Evolutionary conservation across 2,797 vertebrate genomes (phyloP), one percentile per base, ranked within the genome.

Genomic region (Ptychobarbus kaznakovi): DNA sequence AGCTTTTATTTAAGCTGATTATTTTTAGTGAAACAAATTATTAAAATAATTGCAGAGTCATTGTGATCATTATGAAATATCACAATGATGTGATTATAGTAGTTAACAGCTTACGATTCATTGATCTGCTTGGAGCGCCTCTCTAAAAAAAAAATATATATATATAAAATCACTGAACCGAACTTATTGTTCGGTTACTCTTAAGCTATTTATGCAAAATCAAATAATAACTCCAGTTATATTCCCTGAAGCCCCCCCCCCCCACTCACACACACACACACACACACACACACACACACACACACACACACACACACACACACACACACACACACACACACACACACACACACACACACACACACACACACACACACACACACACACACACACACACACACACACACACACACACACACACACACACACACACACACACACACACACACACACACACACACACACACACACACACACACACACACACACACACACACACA

Each of bases 401-500:
- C 20, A 56, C 53, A 83, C 35, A 83, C 40, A 15, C 38, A 40
- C 38, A 40, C 38, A 40, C 38, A 40, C 38, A n/a, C 10, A 10
- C 9, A 10, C 42, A 42, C 11, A 56, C 20, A 56, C 53, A 83
- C 22, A 83, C 25, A 18, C 25, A 68, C 53, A 38, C 72, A 44
- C 38, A 79, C 35, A 79, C 49, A 84, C 58, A 77, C 42, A 4
- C 12, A 13, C 44, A 56, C 20, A 56, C 53, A 83, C 35, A 83
- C 25, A 79, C 35, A 79, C 49, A 84, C 58, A 77, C 42, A 15
- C 10, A 10, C 9, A 10, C 42, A 42, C 11, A 56, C 20, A 56
- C 53, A 83, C 22, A 83, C 25, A 18, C 25, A 68, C 53, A 38
- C 72, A 44, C 38, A 79, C 35, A 79, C 49, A 84, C 58, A 77